Conservation (phyloP, 2,113 vertebrate genomes). For the Rhizomys pruinosus region DNA sequence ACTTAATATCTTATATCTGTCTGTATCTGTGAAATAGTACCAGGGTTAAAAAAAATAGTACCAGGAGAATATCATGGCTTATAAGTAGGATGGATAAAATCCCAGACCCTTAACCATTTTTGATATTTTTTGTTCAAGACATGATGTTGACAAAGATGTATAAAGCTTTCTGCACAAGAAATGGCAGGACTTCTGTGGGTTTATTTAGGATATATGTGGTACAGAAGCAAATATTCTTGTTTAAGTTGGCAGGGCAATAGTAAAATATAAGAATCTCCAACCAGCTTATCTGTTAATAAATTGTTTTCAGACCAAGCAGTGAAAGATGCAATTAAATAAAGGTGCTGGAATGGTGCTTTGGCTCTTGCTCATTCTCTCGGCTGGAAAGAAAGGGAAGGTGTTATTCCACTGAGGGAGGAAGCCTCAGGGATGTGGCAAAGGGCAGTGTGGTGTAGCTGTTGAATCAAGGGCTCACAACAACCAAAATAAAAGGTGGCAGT, state of each 20-base stretch:
- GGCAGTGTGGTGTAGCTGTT: constrained; percentile 10
- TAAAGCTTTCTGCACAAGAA: background rate
- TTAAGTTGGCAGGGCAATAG: background rate
- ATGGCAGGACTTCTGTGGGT: background rate
- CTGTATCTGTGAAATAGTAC: constrained; percentile 25
- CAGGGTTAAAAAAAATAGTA: constrained; percentile 37
- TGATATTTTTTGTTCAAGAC: background rate
- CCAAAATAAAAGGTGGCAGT: constrained; percentile 24
- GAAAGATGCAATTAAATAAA: constrained; percentile 10
- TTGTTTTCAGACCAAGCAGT: constrained; percentile 35
- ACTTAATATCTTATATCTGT: background rate
- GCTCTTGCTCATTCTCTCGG: background rate
- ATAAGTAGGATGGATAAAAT: constrained; percentile 1
- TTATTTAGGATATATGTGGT: background rate
- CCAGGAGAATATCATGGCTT: background rate
- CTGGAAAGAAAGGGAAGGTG: background rate
- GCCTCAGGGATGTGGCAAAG: background rate
- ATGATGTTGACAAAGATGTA: background rate
- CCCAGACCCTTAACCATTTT: background rate
- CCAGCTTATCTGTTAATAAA: background rate
- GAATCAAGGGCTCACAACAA: background rate
- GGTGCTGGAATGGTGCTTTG: constrained; percentile 4
- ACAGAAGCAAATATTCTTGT: background rate
- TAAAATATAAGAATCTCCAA: background rate
- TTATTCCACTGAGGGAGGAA: constrained; percentile 5